Conservation (phyloP, 2,888 invertebrate species). For the Empis livida region DNA sequence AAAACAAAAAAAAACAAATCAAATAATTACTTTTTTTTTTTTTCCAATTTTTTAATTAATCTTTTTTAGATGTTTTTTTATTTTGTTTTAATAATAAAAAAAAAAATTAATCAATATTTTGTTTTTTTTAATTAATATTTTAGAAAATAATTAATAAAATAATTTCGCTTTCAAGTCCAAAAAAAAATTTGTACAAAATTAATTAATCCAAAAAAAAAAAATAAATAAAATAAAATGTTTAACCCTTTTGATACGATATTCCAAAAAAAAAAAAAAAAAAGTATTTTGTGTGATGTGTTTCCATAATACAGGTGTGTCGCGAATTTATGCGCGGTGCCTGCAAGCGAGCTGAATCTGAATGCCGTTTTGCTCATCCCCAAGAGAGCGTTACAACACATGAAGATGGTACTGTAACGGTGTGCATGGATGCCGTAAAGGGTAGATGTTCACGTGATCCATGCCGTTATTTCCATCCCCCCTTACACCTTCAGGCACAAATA, state of each 20-base stretch:
- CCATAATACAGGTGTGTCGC: conserved; percentile 73
- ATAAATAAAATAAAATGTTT: neutral
- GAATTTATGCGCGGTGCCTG: conserved; percentile 98
- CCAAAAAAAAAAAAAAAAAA: conserved; percentile 8
- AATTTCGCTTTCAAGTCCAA: neutral
- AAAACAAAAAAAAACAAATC: neutral
- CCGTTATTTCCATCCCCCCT: conserved; percentile 99
- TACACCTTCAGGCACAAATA: conserved; percentile 99
- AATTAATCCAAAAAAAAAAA: no score
- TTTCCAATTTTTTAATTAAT: neutral
- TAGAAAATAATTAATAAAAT: neutral
- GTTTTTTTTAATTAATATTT: neutral
- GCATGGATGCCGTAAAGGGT: conserved; percentile 99
- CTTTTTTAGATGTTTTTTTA: no score
- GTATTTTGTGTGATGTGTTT: conserved; percentile 20
- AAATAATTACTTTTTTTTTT: neutral
- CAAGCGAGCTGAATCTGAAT: conserved; percentile 94
- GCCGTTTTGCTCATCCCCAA: conserved; percentile 98
- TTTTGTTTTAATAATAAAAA: no score
- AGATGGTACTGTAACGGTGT: conserved; percentile 98
- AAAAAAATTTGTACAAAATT: neutral
- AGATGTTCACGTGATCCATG: conserved; percentile 98
- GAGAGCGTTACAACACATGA: conserved; percentile 92
- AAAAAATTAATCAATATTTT: neutral
- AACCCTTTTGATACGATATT: neutral